These are phyloP conservation scores for Psilanteris sp. DNA, from an alignment of 1,140 invertebrate species.

Conservation along the genomic window DNA sequence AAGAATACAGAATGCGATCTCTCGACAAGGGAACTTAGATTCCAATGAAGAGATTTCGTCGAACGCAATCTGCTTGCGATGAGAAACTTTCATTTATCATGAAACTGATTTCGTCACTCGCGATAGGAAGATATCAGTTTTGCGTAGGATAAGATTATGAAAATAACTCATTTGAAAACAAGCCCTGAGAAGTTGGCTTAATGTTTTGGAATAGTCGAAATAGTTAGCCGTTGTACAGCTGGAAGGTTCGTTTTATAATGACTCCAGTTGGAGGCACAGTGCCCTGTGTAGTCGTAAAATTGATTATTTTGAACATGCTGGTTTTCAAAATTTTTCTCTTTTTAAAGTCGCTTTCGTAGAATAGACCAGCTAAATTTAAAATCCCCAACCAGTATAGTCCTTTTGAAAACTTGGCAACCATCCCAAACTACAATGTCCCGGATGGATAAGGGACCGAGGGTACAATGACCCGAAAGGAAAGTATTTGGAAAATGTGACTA, in stretches of 20 bases:
- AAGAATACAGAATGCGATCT: conserved; percentile 4
- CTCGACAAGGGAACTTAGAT: conserved; percentile 2
- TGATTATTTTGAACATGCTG: too few relatives aligned
- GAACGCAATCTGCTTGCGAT: conserved; percentile 10
- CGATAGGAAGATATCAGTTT: neutral
- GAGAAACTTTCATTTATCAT: conserved; percentile 13
- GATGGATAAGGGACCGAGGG: conserved; percentile 36
- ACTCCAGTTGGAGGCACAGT: too few relatives aligned
- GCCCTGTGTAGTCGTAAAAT: too few relatives aligned
- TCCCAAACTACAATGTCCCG: conserved; percentile 42
- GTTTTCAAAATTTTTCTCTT: too few relatives aligned
- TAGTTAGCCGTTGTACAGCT: too few relatives aligned
- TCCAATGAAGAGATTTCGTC: neutral
- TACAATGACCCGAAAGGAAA: conserved; percentile 42
- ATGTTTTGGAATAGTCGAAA: too few relatives aligned
- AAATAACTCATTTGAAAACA: neutral
- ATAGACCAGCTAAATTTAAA: conserved; percentile 57
- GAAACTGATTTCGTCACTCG: conserved; percentile 11
- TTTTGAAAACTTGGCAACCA: conserved; percentile 49
- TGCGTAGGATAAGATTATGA: neutral
- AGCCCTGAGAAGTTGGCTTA: neutral
- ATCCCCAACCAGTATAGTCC: conserved; percentile 47
- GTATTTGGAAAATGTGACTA: conserved; percentile 24
- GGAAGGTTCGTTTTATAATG: too few relatives aligned
- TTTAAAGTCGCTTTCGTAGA: too few relatives aligned